phyloP scores from a whole-genome alignment of 64 coral and sea anemone genomes.

The Stichodactyla mertensii region DNA sequence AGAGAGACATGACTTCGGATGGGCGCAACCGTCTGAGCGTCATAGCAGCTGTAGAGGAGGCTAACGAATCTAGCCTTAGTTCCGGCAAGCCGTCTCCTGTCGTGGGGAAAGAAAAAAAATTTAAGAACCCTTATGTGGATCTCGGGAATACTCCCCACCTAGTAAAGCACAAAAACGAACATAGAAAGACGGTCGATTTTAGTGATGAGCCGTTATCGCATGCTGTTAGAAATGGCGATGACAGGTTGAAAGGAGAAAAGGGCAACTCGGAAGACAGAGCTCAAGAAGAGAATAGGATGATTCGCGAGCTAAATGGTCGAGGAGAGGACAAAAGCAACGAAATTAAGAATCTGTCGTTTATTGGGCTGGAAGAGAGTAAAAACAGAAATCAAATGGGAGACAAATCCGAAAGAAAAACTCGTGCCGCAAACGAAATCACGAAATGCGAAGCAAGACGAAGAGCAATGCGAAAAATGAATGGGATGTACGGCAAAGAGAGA shows the following conservation, averaged over 20 bases:
- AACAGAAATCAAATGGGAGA: background rate
- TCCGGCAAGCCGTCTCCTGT: background rate
- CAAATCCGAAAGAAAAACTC: background rate
- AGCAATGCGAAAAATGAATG: constrained; percentile 18
- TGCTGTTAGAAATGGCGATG: background rate
- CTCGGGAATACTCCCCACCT: background rate
- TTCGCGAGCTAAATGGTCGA: background rate
- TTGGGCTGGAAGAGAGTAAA: background rate
- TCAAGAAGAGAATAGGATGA: background rate
- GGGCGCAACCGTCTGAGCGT: constrained; percentile 29
- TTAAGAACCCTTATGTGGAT: background rate
- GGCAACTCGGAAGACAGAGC: background rate
- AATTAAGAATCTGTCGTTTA: background rate
- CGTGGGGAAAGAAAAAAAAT: background rate
- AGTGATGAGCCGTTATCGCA: background rate
- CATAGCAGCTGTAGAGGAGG: constrained; percentile 18
- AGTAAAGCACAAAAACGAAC: background rate
- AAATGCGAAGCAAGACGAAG: constrained; percentile 9
- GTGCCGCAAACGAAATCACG: background rate
- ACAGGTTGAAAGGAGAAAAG: background rate
- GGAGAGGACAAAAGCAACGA: background rate
- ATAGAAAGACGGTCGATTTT: background rate
- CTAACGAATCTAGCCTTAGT: background rate
- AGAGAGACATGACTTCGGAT: constrained; percentile 31
- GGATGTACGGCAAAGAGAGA: background rate